Conservation (phyloP, 2,888 invertebrate genomes). For the Drosophila diplacantha region DNA sequence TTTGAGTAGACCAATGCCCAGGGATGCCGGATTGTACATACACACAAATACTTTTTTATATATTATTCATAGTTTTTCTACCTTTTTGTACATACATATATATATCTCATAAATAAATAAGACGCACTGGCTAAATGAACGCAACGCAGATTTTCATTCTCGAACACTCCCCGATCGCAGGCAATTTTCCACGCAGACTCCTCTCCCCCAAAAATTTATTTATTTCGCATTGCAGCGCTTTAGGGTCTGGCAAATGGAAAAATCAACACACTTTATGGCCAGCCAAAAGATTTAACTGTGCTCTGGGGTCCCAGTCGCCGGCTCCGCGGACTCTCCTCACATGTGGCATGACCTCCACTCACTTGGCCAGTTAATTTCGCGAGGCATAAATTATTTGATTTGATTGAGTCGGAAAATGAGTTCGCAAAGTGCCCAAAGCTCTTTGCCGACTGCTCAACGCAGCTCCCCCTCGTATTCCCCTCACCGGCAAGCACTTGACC, state of each 20-base stretch:
- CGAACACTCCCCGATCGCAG: constrained; percentile 11
- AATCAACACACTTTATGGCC: constrained; percentile 70
- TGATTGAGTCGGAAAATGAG: constrained; percentile 76
- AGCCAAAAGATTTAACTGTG: constrained; percentile 61
- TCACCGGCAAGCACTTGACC: not conserved
- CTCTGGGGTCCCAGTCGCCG: constrained; percentile 34
- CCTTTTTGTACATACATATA: constrained; percentile 24
- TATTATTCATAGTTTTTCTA: not conserved
- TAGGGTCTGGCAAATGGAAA: constrained; percentile 69
- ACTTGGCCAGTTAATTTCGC: constrained; percentile 65
- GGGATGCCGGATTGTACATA: constrained; percentile 28
- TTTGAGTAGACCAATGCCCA: constrained; percentile 37
- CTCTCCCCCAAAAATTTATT: constrained; percentile 22
- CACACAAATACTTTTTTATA: constrained; percentile 16
- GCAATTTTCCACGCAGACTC: constrained; percentile 36
- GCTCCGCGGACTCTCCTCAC: constrained; percentile 32
- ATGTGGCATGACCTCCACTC: constrained; percentile 60
- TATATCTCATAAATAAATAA: constrained; percentile 49
- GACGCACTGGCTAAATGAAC: constrained; percentile 31
- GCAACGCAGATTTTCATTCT: constrained; percentile 27
- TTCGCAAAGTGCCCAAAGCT: constrained; percentile 71
- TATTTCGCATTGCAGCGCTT: constrained; percentile 68
- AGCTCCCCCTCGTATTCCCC: constrained; percentile 14
- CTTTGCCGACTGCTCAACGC: constrained; percentile 35
- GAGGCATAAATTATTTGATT: constrained; percentile 75